These are phyloP conservation scores for Perithous albicinctus DNA, from an alignment of 2,888 invertebrate species.

Conservation along the genomic window DNA sequence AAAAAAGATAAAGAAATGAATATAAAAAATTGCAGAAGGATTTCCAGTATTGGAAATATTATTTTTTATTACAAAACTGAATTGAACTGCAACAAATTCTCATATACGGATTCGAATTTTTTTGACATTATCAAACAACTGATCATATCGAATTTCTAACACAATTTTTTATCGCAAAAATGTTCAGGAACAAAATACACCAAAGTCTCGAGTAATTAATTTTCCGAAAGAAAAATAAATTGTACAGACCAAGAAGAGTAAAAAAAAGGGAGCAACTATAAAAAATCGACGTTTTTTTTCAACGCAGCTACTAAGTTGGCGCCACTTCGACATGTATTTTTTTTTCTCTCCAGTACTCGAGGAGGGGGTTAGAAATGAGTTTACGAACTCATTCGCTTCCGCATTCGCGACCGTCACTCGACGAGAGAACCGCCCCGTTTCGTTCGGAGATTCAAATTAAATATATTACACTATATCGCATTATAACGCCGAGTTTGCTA, in stretches of 20 bases:
- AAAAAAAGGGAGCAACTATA: neutral
- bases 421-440: constrained; percentile 39
- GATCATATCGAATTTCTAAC: too few species aligned
- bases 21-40: too few species aligned
- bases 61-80: too few species aligned
- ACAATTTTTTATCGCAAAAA: too few species aligned
- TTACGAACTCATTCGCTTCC: constrained; percentile 55
- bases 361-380: constrained; percentile 55
- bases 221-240: neutral
- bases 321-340: constrained; percentile 35
- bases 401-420: constrained; percentile 31
- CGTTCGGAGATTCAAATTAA: constrained; percentile 51
- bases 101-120: too few species aligned
- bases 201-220: neutral
- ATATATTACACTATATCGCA: constrained; percentile 59
- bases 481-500: constrained; percentile 28
- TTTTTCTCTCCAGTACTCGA: constrained; percentile 19
- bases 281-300: constrained; percentile 15
- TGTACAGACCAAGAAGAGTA: neutral
- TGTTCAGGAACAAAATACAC: neutral
- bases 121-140: too few species aligned
- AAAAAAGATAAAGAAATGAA: too few species aligned
- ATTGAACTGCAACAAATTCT: too few species aligned
- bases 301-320: neutral
- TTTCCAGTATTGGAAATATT: too few species aligned